Evolutionary conservation across 1,140 invertebrate species (phyloP).

Genomic region (Drosophila nigromelanica): DNA sequence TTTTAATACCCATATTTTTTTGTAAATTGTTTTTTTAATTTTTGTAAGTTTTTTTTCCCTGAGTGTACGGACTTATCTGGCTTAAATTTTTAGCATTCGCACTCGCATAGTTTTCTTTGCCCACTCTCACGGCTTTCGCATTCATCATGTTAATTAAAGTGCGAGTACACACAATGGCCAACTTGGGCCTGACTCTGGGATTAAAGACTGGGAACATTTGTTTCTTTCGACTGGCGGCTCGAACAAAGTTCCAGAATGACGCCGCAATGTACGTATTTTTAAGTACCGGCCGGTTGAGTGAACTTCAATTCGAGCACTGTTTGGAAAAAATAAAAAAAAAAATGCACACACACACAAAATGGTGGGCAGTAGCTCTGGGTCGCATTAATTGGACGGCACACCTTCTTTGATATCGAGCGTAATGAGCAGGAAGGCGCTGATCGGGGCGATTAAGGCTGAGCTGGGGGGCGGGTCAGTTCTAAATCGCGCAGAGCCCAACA

Average conservation of each 20-base stretch:
- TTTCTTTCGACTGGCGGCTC: conserved; percentile 4
- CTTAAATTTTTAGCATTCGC: too few species aligned
- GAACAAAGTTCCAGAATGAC: conserved; percentile 41
- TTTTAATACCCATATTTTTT: too few species aligned
- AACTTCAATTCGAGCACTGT: conserved; percentile 37
- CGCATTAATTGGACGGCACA: conserved; percentile 60
- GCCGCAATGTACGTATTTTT: conserved; percentile 22
- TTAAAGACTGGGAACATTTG: conserved; percentile 8
- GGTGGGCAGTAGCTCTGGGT: conserved; percentile 34
- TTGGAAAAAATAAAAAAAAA: not conserved
- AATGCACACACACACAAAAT: not conserved
- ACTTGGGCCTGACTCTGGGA: not conserved
- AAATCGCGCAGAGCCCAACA: conserved; percentile 28
- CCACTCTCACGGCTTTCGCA: conserved; percentile 17
- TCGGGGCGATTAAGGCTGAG: conserved; percentile 17
- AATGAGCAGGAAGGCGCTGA: conserved; percentile 57
- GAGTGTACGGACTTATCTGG: not conserved
- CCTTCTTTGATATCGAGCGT: conserved; percentile 62
- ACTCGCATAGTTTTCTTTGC: conserved; percentile 2
- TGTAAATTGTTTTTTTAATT: too few species aligned
- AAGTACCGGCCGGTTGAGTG: conserved; percentile 55
- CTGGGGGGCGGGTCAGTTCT: conserved; percentile 48
- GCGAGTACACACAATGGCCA: conserved; percentile 8
- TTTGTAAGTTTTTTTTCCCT: not conserved
- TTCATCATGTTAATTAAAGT: conserved; percentile 31